Percentiles rank a stretch among this genome's conserved stretches.
Conservation (phyloP, 2,888 invertebrate species). For the Adelphocoris suturalis region DNA sequence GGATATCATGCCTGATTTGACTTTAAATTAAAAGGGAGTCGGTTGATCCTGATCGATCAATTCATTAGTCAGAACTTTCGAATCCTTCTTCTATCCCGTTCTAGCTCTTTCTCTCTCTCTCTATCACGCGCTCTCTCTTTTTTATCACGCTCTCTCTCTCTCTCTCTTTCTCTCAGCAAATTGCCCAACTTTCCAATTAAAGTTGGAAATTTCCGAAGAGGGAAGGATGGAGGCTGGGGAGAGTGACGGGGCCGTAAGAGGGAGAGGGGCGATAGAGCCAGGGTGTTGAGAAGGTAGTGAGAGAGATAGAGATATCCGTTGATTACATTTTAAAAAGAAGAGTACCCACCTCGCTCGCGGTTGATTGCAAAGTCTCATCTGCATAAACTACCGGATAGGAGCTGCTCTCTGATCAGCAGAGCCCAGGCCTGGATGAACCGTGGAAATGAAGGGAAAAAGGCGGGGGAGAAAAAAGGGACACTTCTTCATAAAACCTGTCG, state of each 20-base stretch:
- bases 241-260: neutral
- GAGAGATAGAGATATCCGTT: constrained; percentile 37
- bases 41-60: constrained; percentile 43
- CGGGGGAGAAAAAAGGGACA: neutral
- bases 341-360: constrained; percentile 56
- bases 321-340: constrained; percentile 65
- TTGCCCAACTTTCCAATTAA: constrained; percentile 68
- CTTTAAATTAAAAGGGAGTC: constrained; percentile 6
- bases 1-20: neutral
- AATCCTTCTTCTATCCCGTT: neutral
- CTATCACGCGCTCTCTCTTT: too few species aligned
- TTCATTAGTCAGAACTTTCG: constrained; percentile 47
- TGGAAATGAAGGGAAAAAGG: neutral
- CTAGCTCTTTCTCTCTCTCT: neutral
- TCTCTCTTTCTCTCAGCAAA: constrained; percentile 11
- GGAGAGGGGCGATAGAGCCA: neutral
- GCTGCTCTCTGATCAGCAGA: neutral
- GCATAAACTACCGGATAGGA: constrained; percentile 29
- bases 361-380: constrained; percentile 64
- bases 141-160: neutral
- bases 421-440: constrained; percentile 21
- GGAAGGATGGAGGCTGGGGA: neutral
- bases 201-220: constrained; percentile 57
- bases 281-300: neutral
- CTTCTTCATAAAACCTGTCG: neutral